A percentile compares a stretch with the other conserved stretches of the same genome.
phyloP scores from a whole-genome alignment of 1,140 invertebrate genomes.

The Melitaea cinxia region DNA sequence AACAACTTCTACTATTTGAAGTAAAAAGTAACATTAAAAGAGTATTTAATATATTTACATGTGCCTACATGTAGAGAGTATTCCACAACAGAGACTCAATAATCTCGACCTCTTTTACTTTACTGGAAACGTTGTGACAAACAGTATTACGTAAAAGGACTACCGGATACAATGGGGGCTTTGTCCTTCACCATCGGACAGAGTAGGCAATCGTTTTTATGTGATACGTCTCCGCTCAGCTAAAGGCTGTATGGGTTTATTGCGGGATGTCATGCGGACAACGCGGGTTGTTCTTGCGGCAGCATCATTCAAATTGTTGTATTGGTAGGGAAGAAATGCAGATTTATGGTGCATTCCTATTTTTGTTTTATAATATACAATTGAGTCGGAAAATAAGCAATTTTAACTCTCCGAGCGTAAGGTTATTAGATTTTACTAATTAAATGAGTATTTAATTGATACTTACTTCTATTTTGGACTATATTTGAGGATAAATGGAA shows the following conservation, averaged over 20 bases:
- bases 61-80: too few relatives aligned
- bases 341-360: constrained; percentile 9
- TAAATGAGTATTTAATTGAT: too few relatives aligned
- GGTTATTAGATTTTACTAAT: too few relatives aligned
- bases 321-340: constrained; percentile 6
- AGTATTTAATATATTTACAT: too few relatives aligned
- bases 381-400: background rate
- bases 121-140: constrained; percentile 15
- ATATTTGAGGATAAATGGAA: too few relatives aligned
- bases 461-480: too few relatives aligned
- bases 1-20: too few relatives aligned
- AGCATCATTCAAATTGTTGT: constrained; percentile 13
- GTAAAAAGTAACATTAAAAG: too few relatives aligned
- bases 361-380: background rate
- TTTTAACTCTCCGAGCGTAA: too few relatives aligned
- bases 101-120: constrained; percentile 5
- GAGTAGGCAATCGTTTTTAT: constrained; percentile 20
- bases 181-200: constrained; percentile 6
- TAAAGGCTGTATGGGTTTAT: constrained; percentile 7
- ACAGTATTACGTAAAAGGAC: constrained; percentile 17
- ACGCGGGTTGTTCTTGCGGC: constrained; percentile 5
- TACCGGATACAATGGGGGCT: constrained; percentile 16
- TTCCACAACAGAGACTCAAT: too few relatives aligned
- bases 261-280: constrained; percentile 12
- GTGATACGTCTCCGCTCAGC: constrained; percentile 14